Conservation (phyloP, 2,113 vertebrate genomes). For the Peromyscus californicus region DNA sequence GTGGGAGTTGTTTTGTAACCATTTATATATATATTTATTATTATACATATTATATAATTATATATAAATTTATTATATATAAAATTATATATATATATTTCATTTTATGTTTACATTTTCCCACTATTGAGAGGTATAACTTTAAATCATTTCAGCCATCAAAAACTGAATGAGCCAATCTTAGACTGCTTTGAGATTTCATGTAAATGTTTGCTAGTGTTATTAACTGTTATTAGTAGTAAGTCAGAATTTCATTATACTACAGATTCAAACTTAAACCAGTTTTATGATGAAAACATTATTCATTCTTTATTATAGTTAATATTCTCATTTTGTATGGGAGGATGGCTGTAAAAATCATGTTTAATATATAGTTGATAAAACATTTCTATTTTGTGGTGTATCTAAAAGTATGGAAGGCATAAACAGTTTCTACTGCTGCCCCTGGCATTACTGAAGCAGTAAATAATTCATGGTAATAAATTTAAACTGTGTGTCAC, state of each 20-base stretch:
- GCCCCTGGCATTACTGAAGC: not conserved
- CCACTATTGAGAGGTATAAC: not conserved
- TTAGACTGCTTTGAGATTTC: constrained; percentile 18
- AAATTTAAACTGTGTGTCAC: not conserved
- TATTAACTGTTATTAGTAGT: constrained; percentile 33
- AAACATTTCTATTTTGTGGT: not conserved
- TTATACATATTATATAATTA: too few relatives aligned
- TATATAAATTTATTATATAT: too few relatives aligned
- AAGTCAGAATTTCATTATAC: not conserved
- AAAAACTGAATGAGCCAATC: not conserved
- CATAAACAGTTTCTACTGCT: not conserved
- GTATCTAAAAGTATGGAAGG: not conserved
- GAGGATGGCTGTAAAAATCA: not conserved
- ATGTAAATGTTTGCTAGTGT: not conserved
- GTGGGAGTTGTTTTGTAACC: not conserved
- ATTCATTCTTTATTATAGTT: not conserved
- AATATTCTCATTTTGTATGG: not conserved
- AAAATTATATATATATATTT: not conserved
- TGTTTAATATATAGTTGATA: constrained; percentile 41
- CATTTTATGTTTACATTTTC: not conserved
- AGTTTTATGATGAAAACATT: not conserved
- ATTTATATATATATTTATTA: not conserved
- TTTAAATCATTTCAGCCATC: not conserved
- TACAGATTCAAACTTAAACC: constrained; percentile 41
- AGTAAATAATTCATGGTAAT: not conserved